Evolutionary conservation across 2,113 vertebrate species (phyloP), one percentile per base, ranked within the genome.

Genomic region (Cebidichthys violaceus): DNA sequence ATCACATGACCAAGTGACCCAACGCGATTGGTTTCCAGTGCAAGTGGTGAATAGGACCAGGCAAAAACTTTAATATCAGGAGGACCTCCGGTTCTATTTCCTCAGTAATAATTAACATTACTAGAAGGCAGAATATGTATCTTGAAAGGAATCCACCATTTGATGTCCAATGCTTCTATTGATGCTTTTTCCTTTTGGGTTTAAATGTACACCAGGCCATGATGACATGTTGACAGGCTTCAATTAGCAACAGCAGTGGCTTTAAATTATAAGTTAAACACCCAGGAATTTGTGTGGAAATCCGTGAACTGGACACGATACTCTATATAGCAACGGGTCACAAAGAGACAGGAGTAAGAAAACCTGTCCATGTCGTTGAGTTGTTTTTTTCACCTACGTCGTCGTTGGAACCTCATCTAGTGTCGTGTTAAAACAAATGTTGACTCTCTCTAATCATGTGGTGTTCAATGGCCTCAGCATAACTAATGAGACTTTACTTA

Each of bases 1-100:
- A 71, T 77, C 54, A 55, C 43, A 60, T 70, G 57, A 89, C 70
- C 59, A 20, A 69, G 59, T 85, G 72, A 88, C 68, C 77, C 37
- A 77, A 7, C 67, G 75, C 77, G n/a, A 62, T 8, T 20, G 59
- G 29, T 72, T 72, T 47, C 4, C 18, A 71, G 39, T 31, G 1
- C n/a, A 43, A 61, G 35, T 11, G 9, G 45, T 14, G 18, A 75
- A 13, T 8, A 9, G 13, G 31, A 61, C 45, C 13, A 20, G 18
- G 37, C 2, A 47, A 39, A 57, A n/a, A 35, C 24, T 37, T 57
- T 31, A 10, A 17, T 31, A 43, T 45, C 20, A 61, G 37, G 11
- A 37, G 15, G 5, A 61, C 29, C 4, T 45, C 18, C 31, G 37
- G 4, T 33, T 67, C 6, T 45, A 55, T 64, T 70, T 39, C 20